Evolutionary conservation across 2,888 invertebrate genomes (phyloP), one percentile per base, ranked within the genome.

Genomic region (Notodonta dromedarius): DNA sequence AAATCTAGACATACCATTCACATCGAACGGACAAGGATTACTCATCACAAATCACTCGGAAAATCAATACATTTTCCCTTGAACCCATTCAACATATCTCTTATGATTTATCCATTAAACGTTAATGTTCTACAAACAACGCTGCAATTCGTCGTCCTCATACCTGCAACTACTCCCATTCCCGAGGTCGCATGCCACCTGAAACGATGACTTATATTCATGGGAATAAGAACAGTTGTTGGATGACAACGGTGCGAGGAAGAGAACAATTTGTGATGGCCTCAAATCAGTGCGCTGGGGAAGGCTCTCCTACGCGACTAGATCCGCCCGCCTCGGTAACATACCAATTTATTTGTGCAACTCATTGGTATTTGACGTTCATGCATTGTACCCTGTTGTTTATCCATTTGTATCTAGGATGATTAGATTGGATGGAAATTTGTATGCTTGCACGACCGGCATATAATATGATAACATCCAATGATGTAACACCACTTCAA

Each of bases 231-330:
- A 82, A 80, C 82, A 87, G 84, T 86, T 87, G 88, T 90, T 75
- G 80, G 66, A 63, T 78, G 79, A 76, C 78, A 70, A 71, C 71
- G 66, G 67, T 68, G 87, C 76, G 86, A 91, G 93, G 93, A 93
- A 90, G 92, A 83, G 84, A 73, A 83, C 92, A 91, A 93, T 93
- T 93, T 92, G 88, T 81, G 77, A 79, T 88, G 93, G 90, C 93
- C 93, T 93, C 92, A 92, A 93, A 93, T 91, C 89, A 84, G 82
- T 86, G 83, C 76, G 67, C 86, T 87, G 86, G 92, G 92, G 92
- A 88, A 89, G 89, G 86, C 82, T 88, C 86, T 85, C 89, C 89
- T 87, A 88, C 89, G 77, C 85, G 70, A 61, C 73, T 78, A 85
- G 87, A 90, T 89, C 86, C 86, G 86, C 82, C 80, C 83, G 84